Conservation (phyloP, 2,113 vertebrate species). For the Psittacula cyanocephala region DNA sequence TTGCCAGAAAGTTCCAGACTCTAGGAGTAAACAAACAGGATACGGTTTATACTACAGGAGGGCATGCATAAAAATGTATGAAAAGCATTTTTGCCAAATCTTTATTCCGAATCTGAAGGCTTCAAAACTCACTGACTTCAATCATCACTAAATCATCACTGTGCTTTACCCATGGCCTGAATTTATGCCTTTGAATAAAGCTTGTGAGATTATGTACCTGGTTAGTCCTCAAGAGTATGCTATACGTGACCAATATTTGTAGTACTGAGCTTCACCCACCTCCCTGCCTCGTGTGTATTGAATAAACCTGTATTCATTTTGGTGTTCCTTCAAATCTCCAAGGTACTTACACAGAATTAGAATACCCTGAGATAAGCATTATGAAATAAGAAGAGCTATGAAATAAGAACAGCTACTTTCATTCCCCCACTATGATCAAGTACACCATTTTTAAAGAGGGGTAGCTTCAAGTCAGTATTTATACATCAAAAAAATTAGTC, state of each 20-base stretch:
- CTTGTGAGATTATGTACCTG: not conserved
- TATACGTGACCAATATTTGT: not conserved
- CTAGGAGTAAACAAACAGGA: not conserved
- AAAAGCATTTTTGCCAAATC: not conserved
- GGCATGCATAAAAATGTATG: fast-evolving
- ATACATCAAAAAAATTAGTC: not conserved
- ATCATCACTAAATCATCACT: not conserved
- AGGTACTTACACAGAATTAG: not conserved
- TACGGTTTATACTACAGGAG: not conserved
- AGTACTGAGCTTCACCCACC: not conserved
- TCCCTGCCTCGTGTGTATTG: not conserved
- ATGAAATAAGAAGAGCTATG: not conserved
- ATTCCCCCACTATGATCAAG: not conserved
- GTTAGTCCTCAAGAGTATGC: not conserved
- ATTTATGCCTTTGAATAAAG: not conserved
- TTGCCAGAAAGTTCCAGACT: not conserved
- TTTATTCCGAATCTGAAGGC: not conserved
- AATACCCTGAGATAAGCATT: not conserved
- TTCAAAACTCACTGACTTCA: not conserved
- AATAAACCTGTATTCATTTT: not conserved
- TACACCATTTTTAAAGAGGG: not conserved
- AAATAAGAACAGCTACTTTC: not conserved
- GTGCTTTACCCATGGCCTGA: not conserved
- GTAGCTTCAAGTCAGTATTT: not conserved
- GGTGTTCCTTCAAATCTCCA: not conserved